Evolutionary conservation across 1,140 invertebrate genomes (phyloP).

Genomic region (Drosophila arizonae): DNA sequence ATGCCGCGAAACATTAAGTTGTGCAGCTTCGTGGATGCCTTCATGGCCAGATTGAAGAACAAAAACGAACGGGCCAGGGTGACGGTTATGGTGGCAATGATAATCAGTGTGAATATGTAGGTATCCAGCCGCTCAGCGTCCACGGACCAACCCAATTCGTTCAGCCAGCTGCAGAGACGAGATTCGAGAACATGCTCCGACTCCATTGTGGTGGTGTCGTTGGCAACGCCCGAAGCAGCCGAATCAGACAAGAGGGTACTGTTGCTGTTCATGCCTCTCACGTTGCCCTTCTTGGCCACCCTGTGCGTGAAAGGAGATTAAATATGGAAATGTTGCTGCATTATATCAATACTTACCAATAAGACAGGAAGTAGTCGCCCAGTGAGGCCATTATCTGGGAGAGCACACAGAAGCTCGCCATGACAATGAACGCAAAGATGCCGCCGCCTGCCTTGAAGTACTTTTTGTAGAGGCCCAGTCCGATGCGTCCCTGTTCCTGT

Average conservation of each 20-base stretch:
- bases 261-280: constrained; percentile 10
- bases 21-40: constrained; percentile 89
- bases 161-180: constrained; percentile 41
- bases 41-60: constrained; percentile 89
- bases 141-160: constrained; percentile 55
- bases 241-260: neutral
- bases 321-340: neutral
- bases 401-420: constrained; percentile 82
- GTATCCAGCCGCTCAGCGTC: constrained; percentile 74
- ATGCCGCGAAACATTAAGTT: constrained; percentile 91
- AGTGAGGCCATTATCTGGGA: constrained; percentile 86
- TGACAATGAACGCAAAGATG: constrained; percentile 83
- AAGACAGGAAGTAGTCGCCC: constrained; percentile 87
- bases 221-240: neutral
- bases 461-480: constrained; percentile 84
- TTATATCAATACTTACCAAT: constrained; percentile 83
- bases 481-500: constrained; percentile 85
- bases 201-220: constrained; percentile 11
- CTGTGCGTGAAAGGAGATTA: constrained; percentile 83
- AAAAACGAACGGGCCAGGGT: constrained; percentile 85
- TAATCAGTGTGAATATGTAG: constrained; percentile 84
- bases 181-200: constrained; percentile 43
- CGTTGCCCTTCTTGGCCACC: constrained; percentile 69
- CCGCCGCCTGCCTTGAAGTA: constrained; percentile 86
- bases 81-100: constrained; percentile 85